Conservation (phyloP, 2,888 invertebrate genomes). For the Sinopyrophorus schimmeli region DNA sequence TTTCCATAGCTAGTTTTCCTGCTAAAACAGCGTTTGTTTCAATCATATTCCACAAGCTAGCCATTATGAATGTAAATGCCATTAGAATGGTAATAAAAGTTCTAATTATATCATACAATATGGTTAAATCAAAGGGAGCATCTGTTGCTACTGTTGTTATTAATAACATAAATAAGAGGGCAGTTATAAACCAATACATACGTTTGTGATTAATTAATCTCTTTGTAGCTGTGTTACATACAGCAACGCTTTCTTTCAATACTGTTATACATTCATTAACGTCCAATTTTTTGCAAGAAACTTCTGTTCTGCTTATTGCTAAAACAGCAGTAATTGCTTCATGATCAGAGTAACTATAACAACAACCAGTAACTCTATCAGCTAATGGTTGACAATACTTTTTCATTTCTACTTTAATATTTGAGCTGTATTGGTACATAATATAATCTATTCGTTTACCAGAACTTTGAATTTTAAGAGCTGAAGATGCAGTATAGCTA, state of each 20-base stretch:
- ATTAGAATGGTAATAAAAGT: slow-evolving; percentile 66
- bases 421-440: slow-evolving; percentile 62
- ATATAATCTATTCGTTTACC: slow-evolving; percentile 95
- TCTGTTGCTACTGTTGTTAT: slow-evolving; percentile 59
- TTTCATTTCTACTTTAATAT: slow-evolving; percentile 52
- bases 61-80: slow-evolving; percentile 76
- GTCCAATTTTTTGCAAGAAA: slow-evolving; percentile 26
- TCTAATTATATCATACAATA: slow-evolving; percentile 62
- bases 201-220: slow-evolving; percentile 58
- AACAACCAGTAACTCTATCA: slow-evolving; percentile 68
- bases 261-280: slow-evolving; percentile 42
- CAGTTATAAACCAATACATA: slow-evolving; percentile 59
- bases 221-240: slow-evolving; percentile 62
- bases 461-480: slow-evolving; percentile 61
- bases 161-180: slow-evolving; percentile 59
- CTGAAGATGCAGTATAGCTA: slow-evolving; percentile 70
- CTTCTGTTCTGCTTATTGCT: slow-evolving; percentile 44
- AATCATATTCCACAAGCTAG: slow-evolving; percentile 78
- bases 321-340: slow-evolving; percentile 75
- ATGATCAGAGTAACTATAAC: slow-evolving; percentile 87
- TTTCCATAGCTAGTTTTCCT: slow-evolving; percentile 72
- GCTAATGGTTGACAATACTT: slow-evolving; percentile 74
- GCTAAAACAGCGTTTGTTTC: slow-evolving; percentile 78
- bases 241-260: slow-evolving; percentile 62
- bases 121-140: slow-evolving; percentile 51